Evolutionary conservation across 1,140 invertebrate species (phyloP), one percentile per base, ranked within the genome.

Genomic region (Telenomus remus): DNA sequence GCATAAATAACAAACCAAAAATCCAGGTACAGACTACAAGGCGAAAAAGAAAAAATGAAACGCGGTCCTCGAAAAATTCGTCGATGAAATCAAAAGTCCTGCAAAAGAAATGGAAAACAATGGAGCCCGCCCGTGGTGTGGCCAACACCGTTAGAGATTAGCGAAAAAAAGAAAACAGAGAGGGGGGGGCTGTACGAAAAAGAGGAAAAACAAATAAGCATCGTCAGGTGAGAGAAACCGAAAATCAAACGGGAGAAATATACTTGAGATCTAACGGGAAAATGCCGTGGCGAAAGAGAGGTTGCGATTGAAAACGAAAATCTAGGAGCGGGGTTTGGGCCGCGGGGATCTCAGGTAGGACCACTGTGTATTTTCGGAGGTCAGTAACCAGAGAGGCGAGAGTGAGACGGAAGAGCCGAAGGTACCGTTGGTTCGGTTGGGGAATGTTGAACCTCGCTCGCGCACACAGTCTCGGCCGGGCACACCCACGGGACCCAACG

Each of bases 391-490:
- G 83, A 69, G 82, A 79, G 64, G 59, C 46, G 12, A 76, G 76
- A 83, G 80, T 55, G 80, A 82, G 81, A 85, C 80, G 81, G 80
- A 85, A 81, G 76, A 79, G 77, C 57, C 78, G 66, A 80, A 84
- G 83, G 82, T 86, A 84, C 85, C 85, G 85, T 85, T 86, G 85
- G 60, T 84, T 79, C 82, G 82, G 81, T 84, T 82, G 80, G 83
- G 79, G 85, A 86, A 86, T 85, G 84, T 81, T 80, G 83, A 82
- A 81, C 73, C 74, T 75, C 49, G 65, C 51, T 43, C 48, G 70
- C 70, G 13, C 48, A n/a, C 43, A 56, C 56, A 39, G 11, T 10
- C 39, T 16, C 46, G 15, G 46, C 11, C 46, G 35, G 27, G 19
- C 57, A 51, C 70, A 71, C 73, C 42, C 76, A 77, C 72, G 64